These are phyloP conservation scores for Argopecten irradians DNA, from an alignment of 1,140 invertebrate species.

Conservation along the genomic window DNA sequence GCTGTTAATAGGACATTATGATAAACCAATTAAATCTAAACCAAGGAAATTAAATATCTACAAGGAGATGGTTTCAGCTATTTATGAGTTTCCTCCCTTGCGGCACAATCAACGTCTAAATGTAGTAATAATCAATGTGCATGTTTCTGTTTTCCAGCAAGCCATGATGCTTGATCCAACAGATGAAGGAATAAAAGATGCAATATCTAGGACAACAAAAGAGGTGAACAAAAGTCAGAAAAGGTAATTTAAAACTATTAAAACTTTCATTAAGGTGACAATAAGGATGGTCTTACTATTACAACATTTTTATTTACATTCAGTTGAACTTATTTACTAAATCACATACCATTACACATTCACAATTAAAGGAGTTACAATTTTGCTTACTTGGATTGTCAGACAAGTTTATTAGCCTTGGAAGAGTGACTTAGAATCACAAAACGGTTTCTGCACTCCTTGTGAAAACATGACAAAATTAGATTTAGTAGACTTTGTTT, in stretches of 20 bases:
- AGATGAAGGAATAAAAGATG: slow-evolving; percentile 83
- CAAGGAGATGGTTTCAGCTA: too few species aligned
- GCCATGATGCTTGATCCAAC: slow-evolving; percentile 81
- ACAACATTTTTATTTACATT: background rate
- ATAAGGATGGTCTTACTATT: background rate
- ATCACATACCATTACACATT: background rate
- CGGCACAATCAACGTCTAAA: too few species aligned
- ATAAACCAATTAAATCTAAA: too few species aligned
- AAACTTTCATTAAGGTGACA: background rate
- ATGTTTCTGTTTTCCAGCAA: slow-evolving; percentile 56
- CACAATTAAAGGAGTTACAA: background rate
- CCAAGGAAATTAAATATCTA: too few species aligned
- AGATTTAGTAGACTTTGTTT: too few species aligned
- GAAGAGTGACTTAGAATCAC: background rate
- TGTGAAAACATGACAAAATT: too few species aligned
- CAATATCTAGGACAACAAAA: slow-evolving; percentile 82
- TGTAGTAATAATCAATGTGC: too few species aligned
- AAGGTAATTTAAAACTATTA: slow-evolving; percentile 47
- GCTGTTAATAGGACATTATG: too few species aligned
- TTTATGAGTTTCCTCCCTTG: too few species aligned
- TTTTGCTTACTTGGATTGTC: background rate
- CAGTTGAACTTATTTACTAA: background rate
- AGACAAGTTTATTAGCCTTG: background rate
- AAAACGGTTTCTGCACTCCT: background rate
- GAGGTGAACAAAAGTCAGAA: slow-evolving; percentile 80